Evolutionary conservation across 2,888 invertebrate species (phyloP), one percentile per base, ranked within the genome.

Genomic region (Lissocephala sabroskyi): DNA sequence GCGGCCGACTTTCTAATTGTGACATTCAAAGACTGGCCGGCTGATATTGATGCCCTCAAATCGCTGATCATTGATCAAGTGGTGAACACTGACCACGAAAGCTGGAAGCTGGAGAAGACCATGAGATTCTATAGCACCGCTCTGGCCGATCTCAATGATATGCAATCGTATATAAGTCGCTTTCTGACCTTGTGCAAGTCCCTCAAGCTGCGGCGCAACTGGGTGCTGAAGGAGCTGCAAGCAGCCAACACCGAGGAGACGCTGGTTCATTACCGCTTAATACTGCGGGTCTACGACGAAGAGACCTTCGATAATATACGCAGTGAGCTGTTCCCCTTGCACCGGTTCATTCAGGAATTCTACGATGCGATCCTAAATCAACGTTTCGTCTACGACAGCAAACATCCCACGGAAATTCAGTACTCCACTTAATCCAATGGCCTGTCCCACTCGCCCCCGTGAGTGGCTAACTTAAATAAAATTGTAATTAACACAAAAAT

Each of bases 401-500:
- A 26, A 26, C 4, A 26, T 26, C n/a, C n/a, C n/a, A n/a, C n/a
- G n/a, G 30, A 11, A 23, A 23, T 23, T 23, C n/a, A n/a, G n/a
- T n/a, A n/a, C n/a, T n/a, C n/a, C n/a, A n/a, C n/a, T n/a, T 23
- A 23, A 23, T 5, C 23, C 23, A 23, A 23, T 23, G 23, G 23
- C 23, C 23, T 23, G 23, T 23, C 23, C 23, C 3, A 23, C 23
- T 23, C n/a, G n/a, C n/a, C n/a, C n/a, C n/a, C n/a, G n/a, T n/a
- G n/a, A n/a, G n/a, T n/a, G n/a, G n/a, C n/a, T n/a, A n/a, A n/a
- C n/a, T n/a, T n/a, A n/a, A n/a, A 23, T 23, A 23, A 23, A 35
- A 35, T 35, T 35, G 13, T 56, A 55, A 74, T 74, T 65, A 63
- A 48, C 55, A 46, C 59, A 71, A 74, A 71, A 77, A 77, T 74